Evolutionary conservation across 1,140 invertebrate species (phyloP).

Genomic region (Lasioglossum albipes): DNA sequence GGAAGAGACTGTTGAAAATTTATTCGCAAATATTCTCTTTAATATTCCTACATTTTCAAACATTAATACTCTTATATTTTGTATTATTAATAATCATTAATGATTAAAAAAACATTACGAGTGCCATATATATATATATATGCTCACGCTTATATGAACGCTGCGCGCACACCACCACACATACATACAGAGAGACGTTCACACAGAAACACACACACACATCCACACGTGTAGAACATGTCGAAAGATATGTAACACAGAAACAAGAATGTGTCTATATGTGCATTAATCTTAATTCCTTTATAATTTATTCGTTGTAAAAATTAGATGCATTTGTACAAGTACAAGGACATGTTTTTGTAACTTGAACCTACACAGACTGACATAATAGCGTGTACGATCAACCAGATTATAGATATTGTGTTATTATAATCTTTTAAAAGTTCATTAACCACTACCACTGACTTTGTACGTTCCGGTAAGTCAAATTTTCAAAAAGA

Average conservation of each 20-base stretch:
- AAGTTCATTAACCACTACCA: neutral
- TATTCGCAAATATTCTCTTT: constrained; percentile 52
- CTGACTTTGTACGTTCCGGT: constrained; percentile 23
- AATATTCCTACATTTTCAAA: constrained; percentile 50
- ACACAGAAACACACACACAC: constrained; percentile 21
- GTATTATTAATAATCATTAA: constrained; percentile 49
- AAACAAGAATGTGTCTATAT: constrained; percentile 26
- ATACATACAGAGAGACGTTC: neutral
- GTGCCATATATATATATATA: constrained; percentile 31
- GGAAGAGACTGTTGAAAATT: constrained; percentile 24
- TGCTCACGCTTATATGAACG: constrained; percentile 8
- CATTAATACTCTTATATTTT: constrained; percentile 48
- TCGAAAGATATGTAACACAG: constrained; percentile 42
- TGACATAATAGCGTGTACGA: neutral
- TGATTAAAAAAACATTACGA: constrained; percentile 47
- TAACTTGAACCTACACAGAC: constrained; percentile 27
- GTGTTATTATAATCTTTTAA: constrained; percentile 7
- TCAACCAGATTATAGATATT: neutral
- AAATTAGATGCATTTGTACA: constrained; percentile 34
- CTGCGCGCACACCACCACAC: too few relatives aligned
- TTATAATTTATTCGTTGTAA: constrained; percentile 34
- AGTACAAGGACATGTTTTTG: constrained; percentile 34
- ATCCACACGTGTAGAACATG: neutral
- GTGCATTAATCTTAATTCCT: neutral
- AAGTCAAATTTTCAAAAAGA: constrained; percentile 7